These are phyloP conservation scores for Drosophila sp. DNA, from an alignment of 1,140 invertebrate genomes.

Conservation along the genomic window DNA sequence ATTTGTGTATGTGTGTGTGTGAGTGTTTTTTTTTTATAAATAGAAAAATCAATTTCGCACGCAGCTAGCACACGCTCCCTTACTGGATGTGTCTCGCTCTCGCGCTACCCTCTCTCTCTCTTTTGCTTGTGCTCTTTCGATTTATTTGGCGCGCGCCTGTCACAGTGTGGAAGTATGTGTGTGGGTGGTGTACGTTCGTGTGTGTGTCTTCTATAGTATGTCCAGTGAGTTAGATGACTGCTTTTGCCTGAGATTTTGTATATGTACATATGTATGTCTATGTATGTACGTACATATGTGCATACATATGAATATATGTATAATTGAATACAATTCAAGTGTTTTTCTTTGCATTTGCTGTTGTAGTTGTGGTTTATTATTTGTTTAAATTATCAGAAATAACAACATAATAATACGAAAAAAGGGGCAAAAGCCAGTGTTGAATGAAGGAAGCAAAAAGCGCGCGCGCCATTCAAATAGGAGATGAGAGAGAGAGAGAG, in stretches of 20 bases:
- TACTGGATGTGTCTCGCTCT: constrained; percentile 22
- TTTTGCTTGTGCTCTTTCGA: constrained; percentile 27
- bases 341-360: constrained; percentile 76
- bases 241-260: constrained; percentile 19
- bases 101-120: constrained; percentile 19
- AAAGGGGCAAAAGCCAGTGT: constrained; percentile 29
- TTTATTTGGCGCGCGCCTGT: constrained; percentile 51
- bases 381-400: constrained; percentile 75
- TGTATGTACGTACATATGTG: constrained; percentile 26
- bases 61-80: constrained; percentile 49
- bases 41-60: constrained; percentile 81
- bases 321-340: constrained; percentile 80
- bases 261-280: constrained; percentile 15
- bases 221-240: constrained; percentile 48
- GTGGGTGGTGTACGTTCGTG: constrained; percentile 22
- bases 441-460: constrained; percentile 46
- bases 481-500: constrained; percentile 16
- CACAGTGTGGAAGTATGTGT: constrained; percentile 24
- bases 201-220: constrained; percentile 67
- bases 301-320: constrained; percentile 34
- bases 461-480: constrained; percentile 29
- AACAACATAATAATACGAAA: constrained; percentile 30
- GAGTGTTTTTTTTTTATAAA: constrained; percentile 77
- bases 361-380: constrained; percentile 74
- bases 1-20: constrained; percentile 1